phyloP scores from a whole-genome alignment of 2,113 vertebrate species.

The Prionailurus bengalensis region DNA sequence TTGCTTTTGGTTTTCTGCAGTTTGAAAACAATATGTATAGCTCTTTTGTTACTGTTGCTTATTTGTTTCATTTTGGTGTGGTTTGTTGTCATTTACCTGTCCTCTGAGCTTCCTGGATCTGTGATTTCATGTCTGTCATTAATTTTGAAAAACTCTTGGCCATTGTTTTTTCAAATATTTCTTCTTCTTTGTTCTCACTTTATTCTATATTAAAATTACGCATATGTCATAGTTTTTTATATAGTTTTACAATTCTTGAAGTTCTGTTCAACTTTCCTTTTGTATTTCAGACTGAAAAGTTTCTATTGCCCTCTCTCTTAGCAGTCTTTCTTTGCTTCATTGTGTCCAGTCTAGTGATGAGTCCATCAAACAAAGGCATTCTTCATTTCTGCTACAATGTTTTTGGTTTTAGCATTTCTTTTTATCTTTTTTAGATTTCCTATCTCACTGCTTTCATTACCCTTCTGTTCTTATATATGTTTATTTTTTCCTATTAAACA shows the following conservation, averaged over 20 bases:
- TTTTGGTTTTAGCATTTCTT: neutral
- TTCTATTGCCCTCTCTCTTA: neutral
- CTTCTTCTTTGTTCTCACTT: neutral
- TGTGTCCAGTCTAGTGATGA: neutral
- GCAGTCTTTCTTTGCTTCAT: neutral
- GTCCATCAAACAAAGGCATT: neutral
- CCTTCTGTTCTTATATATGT: neutral
- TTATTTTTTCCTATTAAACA: neutral
- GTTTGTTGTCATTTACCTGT: neutral
- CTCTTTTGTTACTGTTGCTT: neutral
- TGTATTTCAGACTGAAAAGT: neutral
- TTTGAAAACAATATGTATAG: neutral
- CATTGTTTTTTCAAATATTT: neutral
- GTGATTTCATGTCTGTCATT: neutral
- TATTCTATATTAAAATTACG: neutral
- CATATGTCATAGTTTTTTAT: neutral
- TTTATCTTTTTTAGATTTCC: neutral
- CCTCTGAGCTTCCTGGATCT: neutral
- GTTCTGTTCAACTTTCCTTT: neutral
- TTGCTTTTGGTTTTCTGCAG: neutral
- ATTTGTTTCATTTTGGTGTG: neutral
- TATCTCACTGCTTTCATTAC: neutral
- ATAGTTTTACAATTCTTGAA: neutral
- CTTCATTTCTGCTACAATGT: neutral
- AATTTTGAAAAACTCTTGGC: slow-evolving; percentile 18